phyloP scores from a whole-genome alignment of 2,888 invertebrate species.

The Aphidius colemani region DNA sequence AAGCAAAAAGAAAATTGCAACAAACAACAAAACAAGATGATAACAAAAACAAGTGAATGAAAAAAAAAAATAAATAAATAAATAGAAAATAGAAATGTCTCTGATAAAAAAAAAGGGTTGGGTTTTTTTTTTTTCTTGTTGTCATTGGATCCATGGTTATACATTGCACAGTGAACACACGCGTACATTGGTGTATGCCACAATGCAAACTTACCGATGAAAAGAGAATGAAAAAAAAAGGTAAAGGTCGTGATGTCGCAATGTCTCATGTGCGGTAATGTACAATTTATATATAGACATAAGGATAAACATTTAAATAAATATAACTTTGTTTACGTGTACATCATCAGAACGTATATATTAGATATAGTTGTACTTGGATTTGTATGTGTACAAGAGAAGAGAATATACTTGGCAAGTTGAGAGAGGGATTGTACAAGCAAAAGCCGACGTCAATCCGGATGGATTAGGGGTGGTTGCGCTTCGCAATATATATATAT shows the following conservation, averaged over 20 bases:
- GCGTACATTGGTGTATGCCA: slow-evolving; percentile 18
- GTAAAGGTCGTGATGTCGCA: slow-evolving; percentile 50
- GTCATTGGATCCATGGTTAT: no score
- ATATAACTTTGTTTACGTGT: no score
- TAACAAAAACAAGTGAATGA: slow-evolving; percentile 25
- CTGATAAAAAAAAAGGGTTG: no score
- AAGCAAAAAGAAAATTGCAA: slow-evolving; percentile 1
- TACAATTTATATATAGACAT: slow-evolving; percentile 16
- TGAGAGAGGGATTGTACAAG: no score
- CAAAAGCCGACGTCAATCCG: no score
- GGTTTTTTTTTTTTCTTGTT: no score
- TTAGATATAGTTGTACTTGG: background rate
- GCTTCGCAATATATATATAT: no score
- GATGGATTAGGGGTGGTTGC: no score
- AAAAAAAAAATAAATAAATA: slow-evolving; percentile 21
- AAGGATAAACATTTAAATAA: no score
- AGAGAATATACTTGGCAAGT: no score
- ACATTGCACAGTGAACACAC: slow-evolving; percentile 2
- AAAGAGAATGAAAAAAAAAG: background rate
- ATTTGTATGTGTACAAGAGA: no score
- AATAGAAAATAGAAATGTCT: slow-evolving; percentile 22
- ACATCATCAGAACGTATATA: background rate
- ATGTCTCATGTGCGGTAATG: slow-evolving; percentile 27
- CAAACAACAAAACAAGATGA: slow-evolving; percentile 7
- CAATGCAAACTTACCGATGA: slow-evolving; percentile 20